Conservation (phyloP, 2,888 invertebrate genomes). For the Cryptus viduatorius region DNA sequence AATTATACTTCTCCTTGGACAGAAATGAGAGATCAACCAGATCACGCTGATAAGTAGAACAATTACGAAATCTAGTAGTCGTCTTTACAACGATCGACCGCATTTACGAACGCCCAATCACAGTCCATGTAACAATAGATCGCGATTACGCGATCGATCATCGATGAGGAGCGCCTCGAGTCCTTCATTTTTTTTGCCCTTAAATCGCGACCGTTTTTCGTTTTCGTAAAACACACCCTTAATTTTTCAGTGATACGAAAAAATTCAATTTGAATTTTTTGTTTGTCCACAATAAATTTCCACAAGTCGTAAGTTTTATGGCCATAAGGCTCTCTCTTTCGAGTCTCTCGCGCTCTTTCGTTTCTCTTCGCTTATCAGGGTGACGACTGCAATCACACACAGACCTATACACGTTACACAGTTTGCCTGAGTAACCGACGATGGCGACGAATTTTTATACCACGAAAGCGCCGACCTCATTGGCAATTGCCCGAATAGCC, state of each 20-base stretch:
- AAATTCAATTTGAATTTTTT: slow-evolving; percentile 61
- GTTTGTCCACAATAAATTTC: slow-evolving; percentile 61
- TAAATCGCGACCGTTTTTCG: neutral
- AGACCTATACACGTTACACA: slow-evolving; percentile 38
- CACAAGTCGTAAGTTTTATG: slow-evolving; percentile 65
- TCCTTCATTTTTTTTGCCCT: neutral
- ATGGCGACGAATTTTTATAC: slow-evolving; percentile 18
- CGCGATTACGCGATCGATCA: neutral
- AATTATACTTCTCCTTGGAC: slow-evolving; percentile 60
- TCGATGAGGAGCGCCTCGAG: neutral
- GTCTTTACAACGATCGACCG: slow-evolving; percentile 10
- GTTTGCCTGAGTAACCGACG: slow-evolving; percentile 42
- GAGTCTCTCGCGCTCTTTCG: slow-evolving; percentile 44
- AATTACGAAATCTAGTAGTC: slow-evolving; percentile 35
- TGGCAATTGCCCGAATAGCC: slow-evolving; percentile 52
- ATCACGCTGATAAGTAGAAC: slow-evolving; percentile 58
- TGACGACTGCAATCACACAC: slow-evolving; percentile 64
- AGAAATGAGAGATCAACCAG: slow-evolving; percentile 39
- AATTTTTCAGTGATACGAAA: slow-evolving; percentile 9
- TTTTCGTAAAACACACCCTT: neutral
- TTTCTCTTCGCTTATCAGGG: slow-evolving; percentile 55
- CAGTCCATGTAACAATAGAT: neutral
- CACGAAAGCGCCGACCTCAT: slow-evolving; percentile 58
- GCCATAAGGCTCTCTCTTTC: slow-evolving; percentile 17
- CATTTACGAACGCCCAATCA: neutral